Evolutionary conservation across 2,888 invertebrate species (phyloP).

Genomic region (Mythimna lalbum): DNA sequence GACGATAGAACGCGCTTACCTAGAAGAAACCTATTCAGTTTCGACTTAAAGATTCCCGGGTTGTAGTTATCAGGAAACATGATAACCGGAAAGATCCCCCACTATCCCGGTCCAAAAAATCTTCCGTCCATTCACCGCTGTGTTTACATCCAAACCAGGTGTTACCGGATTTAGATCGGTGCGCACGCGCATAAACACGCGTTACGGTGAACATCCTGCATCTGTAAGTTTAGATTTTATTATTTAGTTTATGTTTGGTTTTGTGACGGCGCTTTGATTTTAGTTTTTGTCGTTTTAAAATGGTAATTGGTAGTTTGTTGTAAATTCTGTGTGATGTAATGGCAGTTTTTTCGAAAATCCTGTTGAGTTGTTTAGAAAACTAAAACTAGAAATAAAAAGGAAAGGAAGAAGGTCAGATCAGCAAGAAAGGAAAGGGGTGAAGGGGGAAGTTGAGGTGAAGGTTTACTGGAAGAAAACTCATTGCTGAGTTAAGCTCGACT

Average conservation of each 20-base stretch:
- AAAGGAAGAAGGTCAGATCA: no score
- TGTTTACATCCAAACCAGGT: slow-evolving; percentile 59
- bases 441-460: no score
- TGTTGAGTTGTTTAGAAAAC: not conserved
- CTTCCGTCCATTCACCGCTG: slow-evolving; percentile 49
- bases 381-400: no score
- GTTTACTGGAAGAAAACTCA: no score
- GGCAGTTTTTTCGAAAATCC: not conserved
- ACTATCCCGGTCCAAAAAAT: slow-evolving; percentile 11
- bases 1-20: no score
- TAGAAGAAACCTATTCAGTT: no score
- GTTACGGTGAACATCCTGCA: slow-evolving; percentile 69
- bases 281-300: slow-evolving; percentile 25
- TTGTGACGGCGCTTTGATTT: slow-evolving; percentile 37
- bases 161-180: slow-evolving; percentile 55
- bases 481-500: no score
- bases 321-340: slow-evolving; percentile 15
- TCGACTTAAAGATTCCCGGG: no score
- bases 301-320: slow-evolving; percentile 20
- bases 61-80: no score
- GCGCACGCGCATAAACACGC: slow-evolving; percentile 64
- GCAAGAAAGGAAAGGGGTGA: no score
- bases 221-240: slow-evolving; percentile 55
- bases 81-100: not conserved
- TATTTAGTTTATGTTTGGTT: slow-evolving; percentile 51